phyloP scores from a whole-genome alignment of 2,888 invertebrate genomes.

The Myopa tessellatipennis region DNA sequence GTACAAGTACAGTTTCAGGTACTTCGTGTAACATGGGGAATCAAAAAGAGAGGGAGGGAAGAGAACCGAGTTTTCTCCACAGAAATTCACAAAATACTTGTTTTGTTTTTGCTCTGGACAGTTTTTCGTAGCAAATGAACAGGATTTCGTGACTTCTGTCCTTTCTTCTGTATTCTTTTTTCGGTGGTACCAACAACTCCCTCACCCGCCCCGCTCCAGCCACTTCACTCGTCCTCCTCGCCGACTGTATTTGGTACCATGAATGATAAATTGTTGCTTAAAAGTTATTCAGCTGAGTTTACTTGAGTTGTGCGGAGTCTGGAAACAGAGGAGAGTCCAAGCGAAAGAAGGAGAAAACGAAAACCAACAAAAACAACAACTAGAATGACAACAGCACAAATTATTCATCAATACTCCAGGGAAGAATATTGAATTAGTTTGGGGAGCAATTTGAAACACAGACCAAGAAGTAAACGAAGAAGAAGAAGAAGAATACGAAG shows the following conservation, averaged over 20 bases:
- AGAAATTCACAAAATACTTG: no score
- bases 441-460: neutral
- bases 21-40: no score
- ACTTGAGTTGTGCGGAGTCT: no score
- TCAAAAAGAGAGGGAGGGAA: no score
- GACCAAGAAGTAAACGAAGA: no score
- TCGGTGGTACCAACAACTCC: neutral
- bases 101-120: neutral
- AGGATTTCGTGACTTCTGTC: neutral
- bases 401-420: no score
- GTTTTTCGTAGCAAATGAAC: neutral
- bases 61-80: no score
- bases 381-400: no score
- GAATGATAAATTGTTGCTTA: conserved; percentile 7
- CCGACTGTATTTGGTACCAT: neutral
- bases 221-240: neutral
- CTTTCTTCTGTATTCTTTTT: neutral
- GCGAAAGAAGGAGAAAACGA: neutral
- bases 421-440: neutral
- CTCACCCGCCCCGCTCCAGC: no score
- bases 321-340: neutral
- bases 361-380: no score
- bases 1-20: neutral
- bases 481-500: conserved; percentile 1
- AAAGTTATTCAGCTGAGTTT: neutral